phyloP scores from a whole-genome alignment of 2,113 vertebrate species.

The Tragelaphus imberbis region DNA sequence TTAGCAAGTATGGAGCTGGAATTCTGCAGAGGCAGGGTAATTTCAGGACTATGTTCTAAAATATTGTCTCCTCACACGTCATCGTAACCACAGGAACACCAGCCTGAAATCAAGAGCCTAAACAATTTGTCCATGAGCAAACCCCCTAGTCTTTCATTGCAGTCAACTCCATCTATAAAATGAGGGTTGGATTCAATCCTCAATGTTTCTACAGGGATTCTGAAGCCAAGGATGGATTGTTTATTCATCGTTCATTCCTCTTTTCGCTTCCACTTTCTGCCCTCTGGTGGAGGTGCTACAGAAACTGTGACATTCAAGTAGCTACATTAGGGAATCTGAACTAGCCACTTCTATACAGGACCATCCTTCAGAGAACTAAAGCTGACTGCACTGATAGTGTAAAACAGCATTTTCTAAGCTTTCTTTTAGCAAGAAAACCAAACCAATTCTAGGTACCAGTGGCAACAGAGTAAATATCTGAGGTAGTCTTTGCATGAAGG shows the following conservation, averaged over 20 bases:
- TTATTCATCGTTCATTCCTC: not conserved
- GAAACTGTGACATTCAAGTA: not conserved
- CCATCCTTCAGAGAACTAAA: not conserved
- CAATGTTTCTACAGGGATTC: not conserved
- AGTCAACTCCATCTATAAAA: not conserved
- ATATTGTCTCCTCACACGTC: not conserved
- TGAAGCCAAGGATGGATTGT: not conserved
- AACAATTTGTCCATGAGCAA: not conserved
- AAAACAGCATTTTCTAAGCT: not conserved
- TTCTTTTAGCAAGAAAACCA: not conserved
- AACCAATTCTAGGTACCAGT: not conserved
- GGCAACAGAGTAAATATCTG: not conserved
- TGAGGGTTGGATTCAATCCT: not conserved
- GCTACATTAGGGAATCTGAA: not conserved
- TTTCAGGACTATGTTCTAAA: not conserved
- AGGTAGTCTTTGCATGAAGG: not conserved
- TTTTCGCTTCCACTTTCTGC: conserved; percentile 45
- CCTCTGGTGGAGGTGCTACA: conserved; percentile 53
- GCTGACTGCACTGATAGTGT: not conserved
- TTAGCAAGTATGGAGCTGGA: not conserved
- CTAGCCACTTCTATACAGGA: not conserved
- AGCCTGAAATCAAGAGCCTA: not conserved
- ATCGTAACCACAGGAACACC: not conserved
- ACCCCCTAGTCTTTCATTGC: not conserved
- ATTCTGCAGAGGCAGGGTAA: not conserved